Evolutionary conservation across 2,113 vertebrate genomes (phyloP).

Genomic region (Ardeotis arabs): DNA sequence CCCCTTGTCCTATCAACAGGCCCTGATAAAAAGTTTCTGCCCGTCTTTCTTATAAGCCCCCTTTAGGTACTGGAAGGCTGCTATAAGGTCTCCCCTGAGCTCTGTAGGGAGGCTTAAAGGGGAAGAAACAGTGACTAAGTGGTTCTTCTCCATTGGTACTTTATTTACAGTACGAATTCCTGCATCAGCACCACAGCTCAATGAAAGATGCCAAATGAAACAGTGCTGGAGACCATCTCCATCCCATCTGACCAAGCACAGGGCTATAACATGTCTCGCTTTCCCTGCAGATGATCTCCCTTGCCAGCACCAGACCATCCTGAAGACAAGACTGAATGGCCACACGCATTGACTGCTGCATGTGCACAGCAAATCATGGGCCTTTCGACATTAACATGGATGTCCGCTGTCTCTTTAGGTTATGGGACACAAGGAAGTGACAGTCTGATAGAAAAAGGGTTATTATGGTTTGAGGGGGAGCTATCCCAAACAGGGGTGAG

Average conservation of each 20-base stretch:
- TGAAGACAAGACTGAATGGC: neutral
- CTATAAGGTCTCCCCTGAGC: neutral
- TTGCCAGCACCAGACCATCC: accelerated
- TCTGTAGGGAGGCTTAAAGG: neutral
- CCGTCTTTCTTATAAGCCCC: too few relatives aligned
- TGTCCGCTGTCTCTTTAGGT: neutral
- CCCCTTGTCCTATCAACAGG: too few relatives aligned
- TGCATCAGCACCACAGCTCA: neutral
- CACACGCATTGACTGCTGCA: accelerated
- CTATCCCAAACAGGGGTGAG: neutral
- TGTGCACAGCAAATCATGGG: neutral
- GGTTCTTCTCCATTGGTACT: neutral
- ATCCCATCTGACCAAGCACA: neutral
- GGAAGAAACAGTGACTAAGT: neutral
- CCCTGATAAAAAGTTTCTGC: too few relatives aligned
- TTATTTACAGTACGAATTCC: neutral
- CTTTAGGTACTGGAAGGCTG: too few relatives aligned
- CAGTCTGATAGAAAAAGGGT: neutral
- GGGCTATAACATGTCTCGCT: neutral
- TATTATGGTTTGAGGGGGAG: neutral
- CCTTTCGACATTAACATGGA: neutral
- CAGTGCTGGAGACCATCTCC: neutral
- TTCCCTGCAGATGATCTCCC: neutral
- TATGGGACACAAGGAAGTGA: neutral
- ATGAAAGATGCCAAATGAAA: neutral